Percentiles rank a stretch among this genome's conserved stretches.
These are phyloP conservation scores for Drosophila erecta DNA, from an alignment of 1,140 invertebrate genomes.

Conservation along the genomic window DNA sequence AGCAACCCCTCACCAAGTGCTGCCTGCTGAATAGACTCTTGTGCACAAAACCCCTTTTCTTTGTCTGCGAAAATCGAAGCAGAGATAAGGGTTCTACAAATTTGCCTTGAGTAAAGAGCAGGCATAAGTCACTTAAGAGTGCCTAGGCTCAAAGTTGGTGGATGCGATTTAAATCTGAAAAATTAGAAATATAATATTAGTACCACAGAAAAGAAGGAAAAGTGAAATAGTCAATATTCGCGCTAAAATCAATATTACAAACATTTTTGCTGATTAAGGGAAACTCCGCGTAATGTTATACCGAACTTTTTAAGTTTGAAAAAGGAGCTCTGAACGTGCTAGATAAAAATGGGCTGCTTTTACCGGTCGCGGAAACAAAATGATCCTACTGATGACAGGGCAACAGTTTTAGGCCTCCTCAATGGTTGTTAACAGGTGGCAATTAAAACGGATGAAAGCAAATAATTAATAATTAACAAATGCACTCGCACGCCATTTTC, in stretches of 20 bases:
- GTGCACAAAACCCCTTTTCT: conserved; percentile 61
- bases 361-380: background rate
- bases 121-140: background rate
- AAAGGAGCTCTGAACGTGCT: too few species aligned
- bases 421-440: background rate
- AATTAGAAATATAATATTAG: background rate
- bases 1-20: conserved; percentile 36
- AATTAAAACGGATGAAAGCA: conserved; percentile 34
- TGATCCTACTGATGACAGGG: background rate
- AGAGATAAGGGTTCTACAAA: background rate
- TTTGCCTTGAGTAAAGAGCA: background rate
- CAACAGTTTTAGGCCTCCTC: background rate
- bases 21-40: conserved; percentile 52
- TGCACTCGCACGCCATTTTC: conserved; percentile 21
- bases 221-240: too few species aligned
- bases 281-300: too few species aligned
- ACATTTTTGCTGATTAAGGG: too few species aligned
- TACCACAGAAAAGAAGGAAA: too few species aligned
- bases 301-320: too few species aligned
- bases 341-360: too few species aligned
- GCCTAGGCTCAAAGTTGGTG: background rate
- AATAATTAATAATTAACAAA: conserved; percentile 16
- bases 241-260: too few species aligned
- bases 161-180: background rate
- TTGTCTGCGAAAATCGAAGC: conserved; percentile 50